Base-by-base conservation (phyloP, 2,113 vertebrate genomes). In the Psophia crepitans region DNA sequence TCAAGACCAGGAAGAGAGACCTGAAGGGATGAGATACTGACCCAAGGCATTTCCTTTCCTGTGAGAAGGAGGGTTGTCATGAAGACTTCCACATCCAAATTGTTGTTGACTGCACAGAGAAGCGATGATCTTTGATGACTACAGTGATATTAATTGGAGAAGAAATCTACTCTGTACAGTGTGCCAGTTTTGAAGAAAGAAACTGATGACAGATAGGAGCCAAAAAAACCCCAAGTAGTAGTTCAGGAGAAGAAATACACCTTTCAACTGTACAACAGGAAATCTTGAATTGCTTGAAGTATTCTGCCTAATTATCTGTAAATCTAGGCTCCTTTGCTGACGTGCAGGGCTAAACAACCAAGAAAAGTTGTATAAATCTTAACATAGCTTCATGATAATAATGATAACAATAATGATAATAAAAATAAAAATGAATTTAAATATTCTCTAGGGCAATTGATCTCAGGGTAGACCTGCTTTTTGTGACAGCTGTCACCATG, bases 391-490 rank as follows among this genome's bases (percentile, higher is more conserved):
- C 87, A 75, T 89, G 71, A 78, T 48, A 92, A 92, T 64, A 87
- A 93, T 66, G 83, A 86, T 92, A 74, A 93, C 83, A 60, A 96
- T 92, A 92, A 93, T 89, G 63, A 94, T 89, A 56, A 82, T 91
- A 77, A 94, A 87, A 97, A 96, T 81, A 97, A 94, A 82, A 77
- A 96, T 91, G 4, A 95, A 96, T 96, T 95, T 95, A 87, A 93
- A 95, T 97, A 87, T 93, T 85, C 63, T 88, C 12, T 8, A 65
- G 70, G 90, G 65, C 6, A 93, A 79, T 92, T 93, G 75, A 94
- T 97, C 88, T 96, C 91, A 64, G 49, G 84, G 74, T 87, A 95
- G 84, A 48, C 21, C 78, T 84, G 33, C 0, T 39, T 81, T 93
- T 93, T 87, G 70, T 64, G 57, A 82, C 92, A 90, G 27, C 32